phyloP scores from a whole-genome alignment of 2,113 vertebrate genomes.

The Ptyas mucosa region DNA sequence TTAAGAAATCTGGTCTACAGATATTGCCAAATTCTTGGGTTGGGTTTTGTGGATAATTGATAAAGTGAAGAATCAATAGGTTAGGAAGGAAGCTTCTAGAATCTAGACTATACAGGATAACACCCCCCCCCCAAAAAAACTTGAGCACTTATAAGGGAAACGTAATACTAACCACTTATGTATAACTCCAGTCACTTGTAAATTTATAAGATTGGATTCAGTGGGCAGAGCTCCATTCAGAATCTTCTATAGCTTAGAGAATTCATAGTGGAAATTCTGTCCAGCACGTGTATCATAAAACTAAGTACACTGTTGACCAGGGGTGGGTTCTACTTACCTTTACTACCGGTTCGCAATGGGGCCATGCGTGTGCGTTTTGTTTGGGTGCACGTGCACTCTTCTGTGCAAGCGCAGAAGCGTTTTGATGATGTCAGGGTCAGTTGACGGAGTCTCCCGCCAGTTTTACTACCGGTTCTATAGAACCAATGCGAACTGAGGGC shows the following conservation, averaged over 20 bases:
- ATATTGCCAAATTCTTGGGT: not conserved
- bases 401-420: too few species aligned
- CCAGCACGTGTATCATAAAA: not conserved
- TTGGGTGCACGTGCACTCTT: too few species aligned
- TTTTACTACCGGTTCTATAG: too few species aligned
- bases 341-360: too few species aligned
- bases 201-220: not conserved
- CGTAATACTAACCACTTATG: not conserved
- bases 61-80: not conserved
- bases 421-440: too few species aligned
- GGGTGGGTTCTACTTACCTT: too few species aligned
- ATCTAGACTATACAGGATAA: not conserved
- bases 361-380: too few species aligned
- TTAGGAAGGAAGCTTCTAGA: not conserved
- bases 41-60: not conserved
- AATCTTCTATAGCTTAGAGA: not conserved
- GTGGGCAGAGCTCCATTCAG: not conserved
- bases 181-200: not conserved
- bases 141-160: not conserved
- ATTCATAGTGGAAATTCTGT: not conserved
- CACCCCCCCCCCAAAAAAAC: not conserved
- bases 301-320: not conserved
- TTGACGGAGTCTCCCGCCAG: too few species aligned
- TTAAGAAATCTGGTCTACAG: constrained; percentile 1
- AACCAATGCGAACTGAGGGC: too few species aligned